Evolutionary conservation across 2,797 vertebrate genomes (phyloP).

Genomic region (Cossypha caffra): DNA sequence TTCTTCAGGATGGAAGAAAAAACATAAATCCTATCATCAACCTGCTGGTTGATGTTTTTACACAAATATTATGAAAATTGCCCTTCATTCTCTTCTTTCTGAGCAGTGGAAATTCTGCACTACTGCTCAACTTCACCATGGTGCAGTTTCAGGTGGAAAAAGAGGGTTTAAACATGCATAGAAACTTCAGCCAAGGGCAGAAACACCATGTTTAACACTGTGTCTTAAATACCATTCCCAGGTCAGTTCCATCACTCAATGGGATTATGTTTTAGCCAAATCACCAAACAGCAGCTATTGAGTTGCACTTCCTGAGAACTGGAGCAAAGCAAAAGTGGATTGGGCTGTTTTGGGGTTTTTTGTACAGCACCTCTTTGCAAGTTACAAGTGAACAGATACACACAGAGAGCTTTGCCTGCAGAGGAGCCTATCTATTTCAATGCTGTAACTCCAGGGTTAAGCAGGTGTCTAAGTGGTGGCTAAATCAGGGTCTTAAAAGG

Average conservation of each 20-base stretch:
- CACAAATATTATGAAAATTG: not conserved
- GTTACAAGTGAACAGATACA: not conserved
- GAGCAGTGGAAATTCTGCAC: not conserved
- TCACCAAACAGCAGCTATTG: not conserved
- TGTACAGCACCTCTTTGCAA: not conserved
- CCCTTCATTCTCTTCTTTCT: not conserved
- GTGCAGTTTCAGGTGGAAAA: not conserved
- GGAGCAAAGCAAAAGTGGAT: not conserved
- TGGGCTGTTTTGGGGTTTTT: rapidly evolving
- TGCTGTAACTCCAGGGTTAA: not conserved
- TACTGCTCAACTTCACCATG: not conserved
- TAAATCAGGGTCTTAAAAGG: slow-evolving; percentile 4
- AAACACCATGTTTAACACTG: not conserved
- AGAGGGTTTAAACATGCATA: not conserved
- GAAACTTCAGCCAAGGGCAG: not conserved
- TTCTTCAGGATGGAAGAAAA: not conserved
- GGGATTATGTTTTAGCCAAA: not conserved
- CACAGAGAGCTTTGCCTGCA: not conserved
- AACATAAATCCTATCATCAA: not conserved
- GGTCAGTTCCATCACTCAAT: not conserved
- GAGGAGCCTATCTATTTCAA: not conserved
- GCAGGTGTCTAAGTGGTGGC: not conserved
- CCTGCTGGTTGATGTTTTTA: not conserved
- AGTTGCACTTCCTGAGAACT: not conserved
- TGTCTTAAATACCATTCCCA: not conserved